Percentiles rank a stretch among this genome's conserved stretches.
These are phyloP conservation scores for Ceyx margarethae DNA, from an alignment of 2,113 vertebrate species.

Conservation along the genomic window DNA sequence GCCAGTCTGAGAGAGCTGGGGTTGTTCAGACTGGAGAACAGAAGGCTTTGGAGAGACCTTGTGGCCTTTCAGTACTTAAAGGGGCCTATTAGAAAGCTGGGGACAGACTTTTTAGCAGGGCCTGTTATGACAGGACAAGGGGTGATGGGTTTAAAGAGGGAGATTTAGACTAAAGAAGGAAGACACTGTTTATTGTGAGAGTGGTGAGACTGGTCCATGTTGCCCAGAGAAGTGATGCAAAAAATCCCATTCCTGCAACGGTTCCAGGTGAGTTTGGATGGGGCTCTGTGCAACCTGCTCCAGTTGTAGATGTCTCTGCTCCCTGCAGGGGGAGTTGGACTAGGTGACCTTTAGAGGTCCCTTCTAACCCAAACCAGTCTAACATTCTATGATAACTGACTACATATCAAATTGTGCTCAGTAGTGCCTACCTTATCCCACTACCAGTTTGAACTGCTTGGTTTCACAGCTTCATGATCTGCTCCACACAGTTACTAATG, in stretches of 20 bases:
- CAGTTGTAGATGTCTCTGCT: too few species aligned
- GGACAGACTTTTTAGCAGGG: not conserved
- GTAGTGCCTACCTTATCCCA: fast-evolving
- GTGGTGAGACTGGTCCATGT: not conserved
- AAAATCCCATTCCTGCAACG: too few species aligned
- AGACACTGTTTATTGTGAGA: not conserved
- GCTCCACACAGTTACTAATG: not conserved
- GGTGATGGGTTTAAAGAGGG: not conserved
- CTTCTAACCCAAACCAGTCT: too few species aligned
- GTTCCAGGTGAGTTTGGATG: not conserved
- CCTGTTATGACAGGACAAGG: not conserved
- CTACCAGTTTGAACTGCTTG: not conserved
- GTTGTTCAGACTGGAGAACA: too few species aligned
- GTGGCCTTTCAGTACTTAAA: not conserved
- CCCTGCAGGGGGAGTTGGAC: too few species aligned
- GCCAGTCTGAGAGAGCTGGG: too few species aligned
- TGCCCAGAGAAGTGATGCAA: too few species aligned
- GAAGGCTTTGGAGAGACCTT: too few species aligned
- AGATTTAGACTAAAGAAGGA: not conserved
- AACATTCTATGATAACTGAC: not conserved
- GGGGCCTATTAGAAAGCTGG: not conserved
- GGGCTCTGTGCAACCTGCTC: not conserved
- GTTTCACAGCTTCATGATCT: not conserved
- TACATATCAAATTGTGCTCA: not conserved
- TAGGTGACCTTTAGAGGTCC: too few species aligned